Conservation (phyloP, 2,797 vertebrate genomes). For the Lutjanus argentimaculatus region DNA sequence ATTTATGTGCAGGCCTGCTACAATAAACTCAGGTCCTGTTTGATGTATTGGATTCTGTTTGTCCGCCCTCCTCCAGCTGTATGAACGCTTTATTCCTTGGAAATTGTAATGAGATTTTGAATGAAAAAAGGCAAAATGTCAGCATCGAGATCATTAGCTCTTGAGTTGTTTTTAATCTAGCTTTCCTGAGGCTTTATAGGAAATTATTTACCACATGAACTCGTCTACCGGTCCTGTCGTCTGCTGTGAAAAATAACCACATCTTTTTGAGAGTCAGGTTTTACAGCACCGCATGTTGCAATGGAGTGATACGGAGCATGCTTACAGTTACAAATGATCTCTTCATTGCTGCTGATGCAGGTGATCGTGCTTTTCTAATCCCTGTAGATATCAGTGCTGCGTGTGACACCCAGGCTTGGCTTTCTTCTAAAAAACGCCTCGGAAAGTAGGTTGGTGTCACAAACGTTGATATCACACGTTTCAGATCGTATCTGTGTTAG, state of each 20-base stretch:
- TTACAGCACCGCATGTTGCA: conserved; percentile 13
- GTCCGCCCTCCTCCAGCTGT: neutral
- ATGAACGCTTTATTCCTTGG: conserved; percentile 27
- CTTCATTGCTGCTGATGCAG: conserved; percentile 62
- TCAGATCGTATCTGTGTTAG: conserved; percentile 64
- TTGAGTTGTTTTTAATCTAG: conserved; percentile 38
- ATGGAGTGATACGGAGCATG: conserved; percentile 21
- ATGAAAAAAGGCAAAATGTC: conserved; percentile 21
- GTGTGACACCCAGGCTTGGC: conserved; percentile 32
- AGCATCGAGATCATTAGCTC: conserved; percentile 12
- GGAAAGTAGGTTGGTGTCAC: conserved; percentile 64
- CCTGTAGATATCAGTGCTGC: conserved; percentile 51
- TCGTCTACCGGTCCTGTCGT: conserved; percentile 4
- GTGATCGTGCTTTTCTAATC: conserved; percentile 57
- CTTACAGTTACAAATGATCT: conserved; percentile 62
- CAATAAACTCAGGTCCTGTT: conserved; percentile 30
- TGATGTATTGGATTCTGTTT: conserved; percentile 38
- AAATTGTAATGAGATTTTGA: conserved; percentile 50
- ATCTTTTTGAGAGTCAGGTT: conserved; percentile 38
- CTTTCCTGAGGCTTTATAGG: conserved; percentile 12
- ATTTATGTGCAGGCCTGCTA: conserved; percentile 44
- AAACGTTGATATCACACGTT: conserved; percentile 50
- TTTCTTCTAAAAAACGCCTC: conserved; percentile 41
- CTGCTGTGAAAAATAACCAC: conserved; percentile 45
- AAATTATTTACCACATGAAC: conserved; percentile 53